phyloP scores from a whole-genome alignment of 2,888 invertebrate genomes.

The Junonia oenone region DNA sequence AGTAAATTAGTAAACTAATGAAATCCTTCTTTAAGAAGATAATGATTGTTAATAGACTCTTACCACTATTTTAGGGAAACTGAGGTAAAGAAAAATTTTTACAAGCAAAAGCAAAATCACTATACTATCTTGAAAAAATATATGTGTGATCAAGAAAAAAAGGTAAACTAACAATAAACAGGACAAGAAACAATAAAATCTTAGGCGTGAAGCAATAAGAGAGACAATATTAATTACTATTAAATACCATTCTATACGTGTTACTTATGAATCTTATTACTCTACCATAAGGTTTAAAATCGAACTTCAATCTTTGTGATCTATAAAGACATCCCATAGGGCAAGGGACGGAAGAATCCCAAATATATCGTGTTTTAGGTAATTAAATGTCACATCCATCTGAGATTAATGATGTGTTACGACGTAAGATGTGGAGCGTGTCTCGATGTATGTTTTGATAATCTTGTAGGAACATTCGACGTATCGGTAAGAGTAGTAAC shows the following conservation, averaged over 20 bases:
- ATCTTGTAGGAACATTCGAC: no score
- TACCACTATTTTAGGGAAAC: no score
- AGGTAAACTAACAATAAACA: constrained; percentile 31
- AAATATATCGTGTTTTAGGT: constrained; percentile 79
- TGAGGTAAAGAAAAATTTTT: no score
- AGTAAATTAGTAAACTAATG: no score
- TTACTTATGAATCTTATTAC: constrained; percentile 30
- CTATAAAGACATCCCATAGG: constrained; percentile 43
- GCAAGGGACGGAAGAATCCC: constrained; percentile 67
- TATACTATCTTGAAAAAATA: background rate
- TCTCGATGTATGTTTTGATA: constrained; percentile 1
- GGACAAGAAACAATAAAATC: constrained; percentile 66
- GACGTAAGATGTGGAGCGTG: constrained; percentile 44
- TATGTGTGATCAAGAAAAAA: background rate
- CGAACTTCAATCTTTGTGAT: constrained; percentile 7
- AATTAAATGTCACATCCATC: constrained; percentile 80
- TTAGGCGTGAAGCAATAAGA: constrained; percentile 77
- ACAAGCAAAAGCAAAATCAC: no score
- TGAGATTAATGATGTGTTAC: constrained; percentile 78
- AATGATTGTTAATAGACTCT: no score
- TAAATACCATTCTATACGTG: constrained; percentile 29
- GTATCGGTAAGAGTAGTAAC: no score
- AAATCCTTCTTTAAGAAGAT: no score
- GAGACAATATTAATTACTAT: constrained; percentile 69
- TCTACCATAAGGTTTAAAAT: constrained; percentile 30